A percentile compares a stretch with the other conserved stretches of the same genome.
Evolutionary conservation across 2,113 vertebrate species (phyloP).

Genomic region (Cebus imitator): DNA sequence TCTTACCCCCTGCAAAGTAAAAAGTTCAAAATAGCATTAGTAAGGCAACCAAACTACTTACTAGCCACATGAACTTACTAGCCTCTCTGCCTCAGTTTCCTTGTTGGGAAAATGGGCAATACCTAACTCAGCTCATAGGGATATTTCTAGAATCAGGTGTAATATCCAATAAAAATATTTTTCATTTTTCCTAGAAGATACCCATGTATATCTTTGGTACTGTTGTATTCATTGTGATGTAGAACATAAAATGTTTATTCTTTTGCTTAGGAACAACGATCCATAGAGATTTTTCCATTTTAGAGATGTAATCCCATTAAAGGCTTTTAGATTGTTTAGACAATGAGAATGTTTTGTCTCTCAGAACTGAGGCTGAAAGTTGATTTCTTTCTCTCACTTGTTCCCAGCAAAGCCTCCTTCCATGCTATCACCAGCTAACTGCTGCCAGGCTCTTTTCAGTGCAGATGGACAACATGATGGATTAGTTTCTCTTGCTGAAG

Average conservation of each 20-base stretch:
- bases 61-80: not conserved
- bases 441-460: not conserved
- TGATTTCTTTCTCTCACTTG: not conserved
- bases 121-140: not conserved
- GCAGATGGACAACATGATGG: not conserved
- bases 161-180: not conserved
- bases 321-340: not conserved
- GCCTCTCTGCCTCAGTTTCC: not conserved
- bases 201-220: not conserved
- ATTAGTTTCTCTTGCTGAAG: not conserved
- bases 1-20: too few relatives aligned
- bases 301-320: not conserved
- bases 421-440: not conserved
- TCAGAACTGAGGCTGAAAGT: not conserved
- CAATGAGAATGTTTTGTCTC: not conserved
- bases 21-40: not conserved
- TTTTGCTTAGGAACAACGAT: not conserved
- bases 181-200: not conserved
- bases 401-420: not conserved
- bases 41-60: not conserved
- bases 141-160: not conserved
- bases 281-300: not conserved
- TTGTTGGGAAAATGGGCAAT: not conserved
- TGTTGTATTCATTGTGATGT: not conserved
- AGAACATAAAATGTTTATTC: not conserved